Conservation (phyloP, 2,888 invertebrate genomes). For the Aradus depressus region DNA sequence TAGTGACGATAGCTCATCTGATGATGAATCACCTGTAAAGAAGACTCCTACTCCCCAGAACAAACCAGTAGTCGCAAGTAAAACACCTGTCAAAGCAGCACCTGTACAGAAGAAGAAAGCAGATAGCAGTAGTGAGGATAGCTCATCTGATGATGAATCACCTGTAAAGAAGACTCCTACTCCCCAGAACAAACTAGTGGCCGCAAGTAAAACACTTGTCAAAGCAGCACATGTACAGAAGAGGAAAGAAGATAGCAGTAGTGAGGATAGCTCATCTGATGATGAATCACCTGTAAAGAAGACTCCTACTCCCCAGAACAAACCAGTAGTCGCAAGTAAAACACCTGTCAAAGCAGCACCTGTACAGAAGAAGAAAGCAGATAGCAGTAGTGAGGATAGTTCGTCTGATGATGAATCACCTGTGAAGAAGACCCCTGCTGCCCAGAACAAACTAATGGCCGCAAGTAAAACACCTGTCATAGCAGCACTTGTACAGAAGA, state of each 20-base stretch:
- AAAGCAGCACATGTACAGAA: constrained; percentile 26
- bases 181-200: too few species aligned
- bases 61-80: too few species aligned
- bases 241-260: constrained; percentile 14
- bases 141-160: constrained; percentile 11
- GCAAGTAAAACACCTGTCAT: not conserved
- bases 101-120: constrained; percentile 7
- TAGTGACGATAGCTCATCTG: too few species aligned
- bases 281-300: constrained; percentile 24
- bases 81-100: constrained; percentile 3
- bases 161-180: constrained; percentile 4
- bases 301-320: not conserved
- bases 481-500: constrained; percentile 5
- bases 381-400: constrained; percentile 11
- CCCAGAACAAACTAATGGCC: too few species aligned
- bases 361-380: not conserved
- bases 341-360: too few species aligned
- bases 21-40: too few species aligned
- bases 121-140: constrained; percentile 4
- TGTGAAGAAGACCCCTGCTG: not conserved
- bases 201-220: too few species aligned
- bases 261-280: constrained; percentile 24
- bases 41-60: too few species aligned
- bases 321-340: too few species aligned
- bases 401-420: constrained; percentile 5